Evolutionary conservation across 1,140 invertebrate genomes (phyloP).

Genomic region (Drosophila tristis): DNA sequence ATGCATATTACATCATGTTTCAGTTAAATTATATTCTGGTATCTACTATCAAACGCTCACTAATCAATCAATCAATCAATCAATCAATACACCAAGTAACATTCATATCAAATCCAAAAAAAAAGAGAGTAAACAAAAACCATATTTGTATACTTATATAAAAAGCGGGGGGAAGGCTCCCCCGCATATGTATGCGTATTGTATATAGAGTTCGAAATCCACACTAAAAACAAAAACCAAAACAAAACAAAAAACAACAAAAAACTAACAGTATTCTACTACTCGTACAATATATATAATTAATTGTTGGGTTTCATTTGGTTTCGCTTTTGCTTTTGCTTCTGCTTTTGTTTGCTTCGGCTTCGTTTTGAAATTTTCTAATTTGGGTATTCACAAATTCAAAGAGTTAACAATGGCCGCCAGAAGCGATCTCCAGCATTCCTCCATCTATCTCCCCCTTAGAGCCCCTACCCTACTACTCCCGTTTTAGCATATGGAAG

Average conservation of each 20-base stretch:
- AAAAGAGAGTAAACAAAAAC: constrained; percentile 42
- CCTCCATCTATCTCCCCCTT: constrained; percentile 29
- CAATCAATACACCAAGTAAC: constrained; percentile 64
- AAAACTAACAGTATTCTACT: constrained; percentile 50
- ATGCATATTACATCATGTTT: constrained; percentile 48
- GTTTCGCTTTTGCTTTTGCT: neutral
- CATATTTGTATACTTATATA: constrained; percentile 54
- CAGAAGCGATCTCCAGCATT: constrained; percentile 23
- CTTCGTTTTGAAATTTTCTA: constrained; percentile 38
- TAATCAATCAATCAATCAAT: constrained; percentile 52
- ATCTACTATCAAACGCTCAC: constrained; percentile 51
- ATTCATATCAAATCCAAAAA: constrained; percentile 71
- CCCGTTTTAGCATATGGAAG: constrained; percentile 61
- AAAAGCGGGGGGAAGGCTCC: constrained; percentile 31
- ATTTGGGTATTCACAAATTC: constrained; percentile 48
- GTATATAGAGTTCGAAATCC: constrained; percentile 48
- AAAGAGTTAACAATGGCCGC: constrained; percentile 46
- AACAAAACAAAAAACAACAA: constrained; percentile 16
- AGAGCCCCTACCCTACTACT: constrained; percentile 14
- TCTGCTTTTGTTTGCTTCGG: neutral
- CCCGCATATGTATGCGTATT: neutral
- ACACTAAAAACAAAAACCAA: constrained; percentile 21
- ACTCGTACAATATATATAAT: constrained; percentile 30
- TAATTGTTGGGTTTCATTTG: constrained; percentile 1
- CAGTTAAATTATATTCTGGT: constrained; percentile 55